Base-by-base conservation (phyloP, 1,140 invertebrate genomes). In the Drosophila orena region DNA sequence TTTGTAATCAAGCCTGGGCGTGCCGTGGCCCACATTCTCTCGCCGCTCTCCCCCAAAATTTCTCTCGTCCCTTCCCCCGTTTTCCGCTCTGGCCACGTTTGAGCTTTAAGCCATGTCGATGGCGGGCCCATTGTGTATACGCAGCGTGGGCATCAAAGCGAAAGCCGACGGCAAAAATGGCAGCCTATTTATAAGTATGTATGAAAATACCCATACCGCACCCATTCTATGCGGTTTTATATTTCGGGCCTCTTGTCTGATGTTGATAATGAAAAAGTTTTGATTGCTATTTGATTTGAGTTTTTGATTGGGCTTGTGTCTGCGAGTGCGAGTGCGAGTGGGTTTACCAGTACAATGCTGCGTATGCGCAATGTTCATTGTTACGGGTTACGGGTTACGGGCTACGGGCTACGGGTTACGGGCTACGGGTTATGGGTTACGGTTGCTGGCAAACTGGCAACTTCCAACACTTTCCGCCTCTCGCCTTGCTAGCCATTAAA, bases 271-370 rank as follows among this genome's bases (percentile, higher is more conserved):
- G 81, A 81, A 85, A 80, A 85, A 88, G 68, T 85, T 85, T 88
- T 88, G 81, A 85, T 85, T 85, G 81, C 83, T 88, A 85, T 85
- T 85, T 85, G 78, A 85, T 78, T 88, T 81, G 83, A 81, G 83
- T 88, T 81, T 78, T 81, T 75, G 74, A 81, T 81, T 65, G 56
- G 55, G 60, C 47, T 64, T 58, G 38, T 42, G 27, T 11, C 56
- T 53, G 14, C 30, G 57, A 44, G 15, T 55, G 47, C 24, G 46
- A n/a, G 43, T 44, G 27, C 1, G 35, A 4, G 40, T 43, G n/a
- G 38, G 38, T 7, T 42, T 42, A n/a, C 38, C 5, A 46, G 58
- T 66, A 77, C 53, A 49, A 72, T 58, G 52, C 62, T 70, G 78
- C 81, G 77, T 85, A 86, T 81, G 60, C 78, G 83, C 62, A 75